Evolutionary conservation across 2,888 invertebrate genomes (phyloP), one percentile per base, ranked within the genome.

Genomic region (Ennomos fuscantarius): DNA sequence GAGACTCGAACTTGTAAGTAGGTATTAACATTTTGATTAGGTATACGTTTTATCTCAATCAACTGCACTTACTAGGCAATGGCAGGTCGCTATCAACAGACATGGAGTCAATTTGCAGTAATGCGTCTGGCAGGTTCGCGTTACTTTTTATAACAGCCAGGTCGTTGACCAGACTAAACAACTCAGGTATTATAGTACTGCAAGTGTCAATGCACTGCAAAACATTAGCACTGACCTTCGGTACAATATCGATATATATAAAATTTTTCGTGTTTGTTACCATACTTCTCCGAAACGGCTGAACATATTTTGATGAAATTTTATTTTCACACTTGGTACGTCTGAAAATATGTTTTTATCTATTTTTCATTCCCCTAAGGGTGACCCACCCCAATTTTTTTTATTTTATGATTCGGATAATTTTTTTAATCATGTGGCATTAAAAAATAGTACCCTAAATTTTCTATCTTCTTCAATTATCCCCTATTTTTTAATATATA

Each of bases 101-200:
- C 87, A 90, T 84, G 88, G 88, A 81, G 79, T 81, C 86, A 86
- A 86, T 88, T 87, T 88, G 88, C 87, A 84, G 84, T 83, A 83
- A 82, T 84, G 79, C 79, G 79, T 70, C 75, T 73, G 76, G 77
- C 83, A 77, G 84, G 84, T 82, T 82, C 84, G 73, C 78, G 80
- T 84, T 82, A 85, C 88, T 89, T 89, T 89, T 89, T 89, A 86
- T 80, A 78, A 70, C 63, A 65, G 65, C 66, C 78, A 76, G 89
- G 83, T 86, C 88, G 69, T 78, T 84, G 89, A 86, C 87, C 72
- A 69, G 66, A 78, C 86, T 86, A 85, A 87, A 86, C 82, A 81
- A 78, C 79, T 70, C 70, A 66, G 64, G 52, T 40, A n/a, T n/a
- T n/a, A 32, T 32, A 33, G 31, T 40, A 75, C 66, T 71, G 69